Percentiles rank a stretch among this genome's conserved stretches.
phyloP scores from a whole-genome alignment of 2,113 vertebrate genomes.

The Delphinapterus leucas region DNA sequence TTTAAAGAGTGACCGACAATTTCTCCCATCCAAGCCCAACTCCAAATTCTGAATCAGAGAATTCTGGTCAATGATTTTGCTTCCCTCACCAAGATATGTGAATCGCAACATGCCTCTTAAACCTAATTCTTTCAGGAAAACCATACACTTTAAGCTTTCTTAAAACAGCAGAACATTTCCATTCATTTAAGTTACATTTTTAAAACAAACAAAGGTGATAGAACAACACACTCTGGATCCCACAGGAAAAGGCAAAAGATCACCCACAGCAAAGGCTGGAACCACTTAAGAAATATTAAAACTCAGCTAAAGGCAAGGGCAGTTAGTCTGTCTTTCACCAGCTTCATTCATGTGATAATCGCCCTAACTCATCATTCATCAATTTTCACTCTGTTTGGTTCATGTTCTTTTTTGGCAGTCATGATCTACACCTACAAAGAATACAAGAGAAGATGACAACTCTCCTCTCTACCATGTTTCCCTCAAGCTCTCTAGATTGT shows the following conservation, averaged over 20 bases:
- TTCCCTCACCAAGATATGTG: slow-evolving; percentile 68
- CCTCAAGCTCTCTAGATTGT: neutral
- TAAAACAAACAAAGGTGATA: slow-evolving; percentile 71
- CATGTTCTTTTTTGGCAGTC: slow-evolving; percentile 6
- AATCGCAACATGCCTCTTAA: slow-evolving; percentile 37
- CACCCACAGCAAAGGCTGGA: slow-evolving; percentile 38
- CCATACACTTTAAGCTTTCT: slow-evolving; percentile 53
- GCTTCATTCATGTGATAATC: slow-evolving; percentile 12
- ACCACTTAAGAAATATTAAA: slow-evolving; percentile 58
- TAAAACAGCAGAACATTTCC: slow-evolving; percentile 59
- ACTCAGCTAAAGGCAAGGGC: neutral
- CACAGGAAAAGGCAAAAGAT: slow-evolving; percentile 66
- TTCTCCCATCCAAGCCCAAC: neutral
- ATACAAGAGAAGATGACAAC: neutral
- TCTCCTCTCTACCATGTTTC: neutral
- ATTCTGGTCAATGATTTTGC: neutral
- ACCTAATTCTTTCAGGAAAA: slow-evolving; percentile 51
- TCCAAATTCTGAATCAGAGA: neutral
- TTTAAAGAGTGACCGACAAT: neutral
- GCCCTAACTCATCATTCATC: neutral
- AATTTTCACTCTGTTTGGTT: slow-evolving; percentile 42
- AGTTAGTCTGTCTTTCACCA: slow-evolving; percentile 15
- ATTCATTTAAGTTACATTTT: slow-evolving; percentile 71
- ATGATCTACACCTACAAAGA: neutral
- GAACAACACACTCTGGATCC: slow-evolving; percentile 42